Evolutionary conservation across 2,113 vertebrate species (phyloP).

Genomic region (Anarhynchus alexandrinus): DNA sequence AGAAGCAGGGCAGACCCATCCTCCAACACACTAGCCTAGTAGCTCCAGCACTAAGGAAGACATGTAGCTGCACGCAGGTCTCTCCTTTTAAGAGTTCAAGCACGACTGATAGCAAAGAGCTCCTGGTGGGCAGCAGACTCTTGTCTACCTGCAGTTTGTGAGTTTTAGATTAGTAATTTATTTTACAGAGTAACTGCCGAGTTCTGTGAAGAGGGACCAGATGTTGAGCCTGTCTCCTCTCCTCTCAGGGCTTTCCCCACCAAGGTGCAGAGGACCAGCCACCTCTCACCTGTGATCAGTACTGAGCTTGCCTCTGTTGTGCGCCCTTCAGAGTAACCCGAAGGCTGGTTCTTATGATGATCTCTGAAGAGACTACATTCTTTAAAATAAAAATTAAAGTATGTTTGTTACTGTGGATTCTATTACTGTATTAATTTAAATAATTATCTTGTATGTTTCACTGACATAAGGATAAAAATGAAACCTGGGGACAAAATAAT

Average conservation of each 20-base stretch:
- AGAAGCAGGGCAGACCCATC: neutral
- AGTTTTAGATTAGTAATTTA: neutral
- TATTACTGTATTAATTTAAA: neutral
- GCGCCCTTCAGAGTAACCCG: neutral
- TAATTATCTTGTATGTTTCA: neutral
- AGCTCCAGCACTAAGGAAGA: neutral
- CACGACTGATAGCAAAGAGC: neutral
- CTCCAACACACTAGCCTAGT: fast-evolving
- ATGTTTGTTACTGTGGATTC: neutral
- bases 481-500: neutral
- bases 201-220: neutral
- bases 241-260: neutral
- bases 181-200: neutral
- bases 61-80: neutral
- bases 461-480: neutral
- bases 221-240: neutral
- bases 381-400: neutral
- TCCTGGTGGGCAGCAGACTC: neutral
- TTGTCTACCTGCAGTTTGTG: fast-evolving
- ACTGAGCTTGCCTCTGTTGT: neutral
- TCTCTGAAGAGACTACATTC: neutral
- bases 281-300: neutral
- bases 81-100: neutral
- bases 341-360: neutral
- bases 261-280: neutral